Conservation (phyloP, 2,113 vertebrate species). For the Thamnophis sirtalis region DNA sequence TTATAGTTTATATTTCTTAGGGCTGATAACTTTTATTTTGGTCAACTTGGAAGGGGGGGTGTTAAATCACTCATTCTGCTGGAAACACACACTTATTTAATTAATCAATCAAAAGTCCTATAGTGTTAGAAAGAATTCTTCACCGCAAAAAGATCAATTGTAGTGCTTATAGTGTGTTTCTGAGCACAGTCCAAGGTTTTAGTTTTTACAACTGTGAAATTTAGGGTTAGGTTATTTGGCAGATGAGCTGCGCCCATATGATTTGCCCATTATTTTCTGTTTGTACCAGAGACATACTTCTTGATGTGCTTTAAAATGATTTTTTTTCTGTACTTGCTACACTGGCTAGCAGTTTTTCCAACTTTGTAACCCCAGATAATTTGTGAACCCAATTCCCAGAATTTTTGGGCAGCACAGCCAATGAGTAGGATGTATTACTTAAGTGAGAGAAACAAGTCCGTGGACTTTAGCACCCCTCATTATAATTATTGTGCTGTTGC, state of each 20-base stretch:
- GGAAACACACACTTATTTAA: background rate
- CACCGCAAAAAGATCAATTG: background rate
- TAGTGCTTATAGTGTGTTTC: background rate
- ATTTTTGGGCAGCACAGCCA: background rate
- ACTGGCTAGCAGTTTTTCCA: background rate
- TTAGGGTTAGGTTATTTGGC: background rate
- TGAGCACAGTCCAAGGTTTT: background rate
- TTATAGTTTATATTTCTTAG: background rate
- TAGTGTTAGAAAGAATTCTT: background rate
- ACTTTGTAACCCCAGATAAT: background rate
- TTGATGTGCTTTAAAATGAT: background rate
- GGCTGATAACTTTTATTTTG: background rate
- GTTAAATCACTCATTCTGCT: background rate
- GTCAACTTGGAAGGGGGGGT: background rate
- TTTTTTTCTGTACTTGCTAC: background rate
- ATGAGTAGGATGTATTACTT: background rate
- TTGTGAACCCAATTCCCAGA: background rate
- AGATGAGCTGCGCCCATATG: background rate
- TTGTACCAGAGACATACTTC: background rate
- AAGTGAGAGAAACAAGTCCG: background rate
- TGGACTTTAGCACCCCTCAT: background rate
- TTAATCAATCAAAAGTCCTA: background rate
- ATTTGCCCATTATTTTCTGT: background rate
- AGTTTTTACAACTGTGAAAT: background rate
- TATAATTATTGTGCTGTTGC: fast-evolving